phyloP scores from a whole-genome alignment of 1,140 invertebrate species.

The Drosophila mojavensis region DNA sequence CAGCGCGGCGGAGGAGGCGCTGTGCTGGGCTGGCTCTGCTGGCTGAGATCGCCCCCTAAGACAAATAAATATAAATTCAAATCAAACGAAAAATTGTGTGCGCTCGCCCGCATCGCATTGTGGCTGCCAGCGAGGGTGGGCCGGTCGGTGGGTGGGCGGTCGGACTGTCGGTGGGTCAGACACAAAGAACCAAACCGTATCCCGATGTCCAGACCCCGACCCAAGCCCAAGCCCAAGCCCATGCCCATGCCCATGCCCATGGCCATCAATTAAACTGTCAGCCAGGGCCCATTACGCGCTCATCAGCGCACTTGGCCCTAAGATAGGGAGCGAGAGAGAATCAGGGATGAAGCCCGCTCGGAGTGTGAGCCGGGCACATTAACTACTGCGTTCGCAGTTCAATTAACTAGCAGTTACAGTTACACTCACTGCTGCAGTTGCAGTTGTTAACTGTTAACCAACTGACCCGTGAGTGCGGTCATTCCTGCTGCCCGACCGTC shows the following conservation, averaged over 20 bases:
- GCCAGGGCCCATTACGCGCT: slow-evolving; percentile 65
- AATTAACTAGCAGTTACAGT: slow-evolving; percentile 14
- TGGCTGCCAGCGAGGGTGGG: not conserved
- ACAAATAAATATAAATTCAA: slow-evolving; percentile 45
- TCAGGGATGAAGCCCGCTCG: not conserved
- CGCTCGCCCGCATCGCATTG: slow-evolving; percentile 23
- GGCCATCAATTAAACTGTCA: slow-evolving; percentile 70
- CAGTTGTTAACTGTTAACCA: slow-evolving; percentile 20
- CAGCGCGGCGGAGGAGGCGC: not conserved
- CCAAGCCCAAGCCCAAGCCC: slow-evolving; percentile 15
- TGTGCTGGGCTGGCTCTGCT: not conserved
- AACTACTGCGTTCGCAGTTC: slow-evolving; percentile 12
- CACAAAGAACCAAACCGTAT: slow-evolving; percentile 4
- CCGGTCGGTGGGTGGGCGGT: not conserved
- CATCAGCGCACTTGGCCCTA: slow-evolving; percentile 65
- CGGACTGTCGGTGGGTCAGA: not conserved
- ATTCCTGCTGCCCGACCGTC: not conserved
- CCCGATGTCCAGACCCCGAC: slow-evolving; percentile 11
- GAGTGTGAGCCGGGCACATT: slow-evolving; percentile 6
- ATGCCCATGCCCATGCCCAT: slow-evolving; percentile 46
- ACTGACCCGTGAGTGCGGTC: slow-evolving; percentile 21
- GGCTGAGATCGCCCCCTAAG: slow-evolving; percentile 10
- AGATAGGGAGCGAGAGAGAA: not conserved
- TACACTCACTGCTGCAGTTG: slow-evolving; percentile 11
- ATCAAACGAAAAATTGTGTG: slow-evolving; percentile 37